These are phyloP conservation scores for Setipinna tenuifilis DNA, from an alignment of 2,797 vertebrate genomes.

Conservation along the genomic window DNA sequence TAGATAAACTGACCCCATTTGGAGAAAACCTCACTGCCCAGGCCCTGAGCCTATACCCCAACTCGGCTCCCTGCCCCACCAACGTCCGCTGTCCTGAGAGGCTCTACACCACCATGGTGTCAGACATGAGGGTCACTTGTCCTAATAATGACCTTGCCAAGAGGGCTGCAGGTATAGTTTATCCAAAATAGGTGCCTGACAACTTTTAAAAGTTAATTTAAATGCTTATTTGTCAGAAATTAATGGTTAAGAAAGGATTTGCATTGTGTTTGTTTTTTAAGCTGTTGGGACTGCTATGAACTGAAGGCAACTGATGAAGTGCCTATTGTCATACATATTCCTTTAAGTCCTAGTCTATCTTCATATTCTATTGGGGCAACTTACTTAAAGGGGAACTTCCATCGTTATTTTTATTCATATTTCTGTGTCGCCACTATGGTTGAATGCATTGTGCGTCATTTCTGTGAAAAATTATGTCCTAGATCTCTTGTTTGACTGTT, in stretches of 20 bases:
- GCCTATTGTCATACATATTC: too few species aligned
- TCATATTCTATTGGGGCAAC: too few species aligned
- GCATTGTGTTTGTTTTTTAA: too few species aligned
- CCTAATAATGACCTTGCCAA: slow-evolving; percentile 73
- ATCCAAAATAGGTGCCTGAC: not conserved
- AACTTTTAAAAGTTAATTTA: not conserved
- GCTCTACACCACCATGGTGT: slow-evolving; percentile 77
- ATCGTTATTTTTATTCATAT: too few species aligned
- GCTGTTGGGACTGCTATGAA: too few species aligned
- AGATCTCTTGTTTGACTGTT: too few species aligned
- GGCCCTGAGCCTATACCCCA: slow-evolving; percentile 66
- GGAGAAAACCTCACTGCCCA: slow-evolving; percentile 54
- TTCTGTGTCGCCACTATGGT: too few species aligned
- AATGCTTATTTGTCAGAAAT: not conserved
- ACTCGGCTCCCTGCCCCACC: slow-evolving; percentile 64
- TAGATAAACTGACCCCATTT: slow-evolving; percentile 75
- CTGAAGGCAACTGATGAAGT: too few species aligned
- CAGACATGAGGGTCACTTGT: slow-evolving; percentile 76
- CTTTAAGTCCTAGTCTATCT: too few species aligned
- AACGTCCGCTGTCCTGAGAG: slow-evolving; percentile 73
- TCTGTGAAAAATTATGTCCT: too few species aligned
- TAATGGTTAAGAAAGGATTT: not conserved
- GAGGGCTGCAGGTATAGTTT: slow-evolving; percentile 70
- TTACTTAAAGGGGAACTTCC: too few species aligned
- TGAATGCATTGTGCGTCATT: too few species aligned